A percentile compares a stretch with the other conserved stretches of the same genome.
These are phyloP conservation scores for Saccopteryx bilineata DNA, from an alignment of 2,113 vertebrate species.

Conservation along the genomic window DNA sequence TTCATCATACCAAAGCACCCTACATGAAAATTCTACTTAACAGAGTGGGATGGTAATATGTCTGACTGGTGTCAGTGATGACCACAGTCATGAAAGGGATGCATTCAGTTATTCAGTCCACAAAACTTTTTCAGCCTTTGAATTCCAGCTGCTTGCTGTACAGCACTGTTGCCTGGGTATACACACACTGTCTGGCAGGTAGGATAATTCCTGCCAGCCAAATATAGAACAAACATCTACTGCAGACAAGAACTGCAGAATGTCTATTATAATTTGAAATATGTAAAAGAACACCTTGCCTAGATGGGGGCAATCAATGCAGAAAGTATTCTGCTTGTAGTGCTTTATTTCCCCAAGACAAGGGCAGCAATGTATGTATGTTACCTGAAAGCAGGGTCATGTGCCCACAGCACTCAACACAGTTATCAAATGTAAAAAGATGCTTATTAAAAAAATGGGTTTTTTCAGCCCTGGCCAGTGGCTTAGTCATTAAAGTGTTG, in stretches of 20 bases:
- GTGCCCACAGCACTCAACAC: neutral
- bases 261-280: neutral
- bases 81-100: slow-evolving; percentile 39
- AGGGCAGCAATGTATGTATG: neutral
- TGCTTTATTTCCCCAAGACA: neutral
- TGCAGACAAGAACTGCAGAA: neutral
- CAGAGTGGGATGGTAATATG: neutral
- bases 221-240: neutral
- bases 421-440: slow-evolving; percentile 28
- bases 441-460: neutral
- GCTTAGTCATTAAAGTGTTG: no score
- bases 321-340: slow-evolving; percentile 23
- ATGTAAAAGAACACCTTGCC: neutral
- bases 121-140: neutral
- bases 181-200: neutral
- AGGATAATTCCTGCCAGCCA: neutral
- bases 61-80: neutral
- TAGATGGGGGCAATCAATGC: neutral
- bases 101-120: neutral
- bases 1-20: slow-evolving; percentile 1
- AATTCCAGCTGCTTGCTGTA: neutral
- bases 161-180: neutral
- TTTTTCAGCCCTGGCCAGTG: neutral
- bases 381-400: neutral
- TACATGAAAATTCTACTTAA: slow-evolving; percentile 45